Evolutionary conservation across 2,888 invertebrate species (phyloP), one percentile per base, ranked within the genome.

Genomic region (Hypomecis atomaria): DNA sequence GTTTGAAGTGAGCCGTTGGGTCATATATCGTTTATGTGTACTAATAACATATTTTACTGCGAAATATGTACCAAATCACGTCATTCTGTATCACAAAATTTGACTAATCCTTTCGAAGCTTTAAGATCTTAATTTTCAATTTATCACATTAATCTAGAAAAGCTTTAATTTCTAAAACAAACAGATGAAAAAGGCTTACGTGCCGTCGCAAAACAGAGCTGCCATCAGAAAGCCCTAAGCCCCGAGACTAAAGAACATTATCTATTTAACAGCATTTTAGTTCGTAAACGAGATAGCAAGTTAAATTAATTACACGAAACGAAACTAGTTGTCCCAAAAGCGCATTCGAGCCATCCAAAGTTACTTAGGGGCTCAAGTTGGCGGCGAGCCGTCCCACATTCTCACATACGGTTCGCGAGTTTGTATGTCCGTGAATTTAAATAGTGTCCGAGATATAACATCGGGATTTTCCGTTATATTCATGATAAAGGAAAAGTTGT

Each of bases 281-380:
- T 61, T 60, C 60, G 65, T 66, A 71, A 72, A 71, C 72, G 68
- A 71, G 69, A 69, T 71, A 68, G 62, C 59, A 64, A 72, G 65
- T 70, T 69, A 72, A 72, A 69, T 72, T 71, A 72, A 72, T 72
- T 70, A 72, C 72, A 67, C 66, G 48, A 66, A 72, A 69, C 69
- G 62, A 64, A 71, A 69, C 66, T 67, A 62, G 66, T 62, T 64
- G 70, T 71, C 71, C 71, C 72, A 48, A 53, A 71, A 72, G 72
- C 72, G 70, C 70, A 69, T 72, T 72, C 69, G 63, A 67, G 67
- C 70, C 62, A 69, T 72, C 72, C 69, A 64, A 72, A 72, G 69
- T 72, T 69, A 67, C 72, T 71, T 71, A 71, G 63, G 58, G 63
- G 68, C 71, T 70, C 63, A 70, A 66, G 60, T 66, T 59, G 58